Evolutionary conservation across 2,888 invertebrate genomes (phyloP), one percentile per base, ranked within the genome.

Genomic region (Bombylius discolor): DNA sequence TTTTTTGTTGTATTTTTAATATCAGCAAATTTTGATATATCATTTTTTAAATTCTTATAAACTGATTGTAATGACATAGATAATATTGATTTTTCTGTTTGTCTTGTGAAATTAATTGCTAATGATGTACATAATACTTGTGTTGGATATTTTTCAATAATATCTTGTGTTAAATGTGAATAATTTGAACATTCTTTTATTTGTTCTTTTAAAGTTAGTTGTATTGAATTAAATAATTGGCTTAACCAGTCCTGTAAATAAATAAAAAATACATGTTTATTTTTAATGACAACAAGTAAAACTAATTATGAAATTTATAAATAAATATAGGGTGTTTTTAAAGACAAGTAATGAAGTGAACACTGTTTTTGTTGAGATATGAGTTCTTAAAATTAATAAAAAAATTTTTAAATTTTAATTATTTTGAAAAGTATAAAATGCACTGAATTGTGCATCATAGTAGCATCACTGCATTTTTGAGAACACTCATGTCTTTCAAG

Each of bases 111-210:
- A 54, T 83, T 79, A 53, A 97, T 84, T 65, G 85, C 85, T 66
- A 93, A 89, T 5, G 87, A 83, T 50, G 95, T 77, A 69, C 92
- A 91, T 47, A 96, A 76, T 62, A 95, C 84, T 80, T 95, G 73
- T 82, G 84, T 49, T 52, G 69, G 70, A 63, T 73, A 71, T 54
- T 64, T 75, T 59, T 76, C 66, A 67, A 76, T 73, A 74, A 76
- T 66, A 75, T 64, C 63, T 76, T 74, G 72, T 75, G 70, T 61
- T 73, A 73, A 69, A 72, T 71, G 67, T 48, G 61, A 56, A 52
- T 55, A 53, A 12, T 79, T 66, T 65, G 81, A 82, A 56, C 80
- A 77, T 55, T 71, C 67, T 34, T 81, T 72, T 51, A 90, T 78
- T 64, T 87, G 76, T 56, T 80, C 80, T 66, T 84, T 83, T 56